Base-by-base conservation (phyloP, 2,888 invertebrate genomes). In the Cyaniris semiargus region DNA sequence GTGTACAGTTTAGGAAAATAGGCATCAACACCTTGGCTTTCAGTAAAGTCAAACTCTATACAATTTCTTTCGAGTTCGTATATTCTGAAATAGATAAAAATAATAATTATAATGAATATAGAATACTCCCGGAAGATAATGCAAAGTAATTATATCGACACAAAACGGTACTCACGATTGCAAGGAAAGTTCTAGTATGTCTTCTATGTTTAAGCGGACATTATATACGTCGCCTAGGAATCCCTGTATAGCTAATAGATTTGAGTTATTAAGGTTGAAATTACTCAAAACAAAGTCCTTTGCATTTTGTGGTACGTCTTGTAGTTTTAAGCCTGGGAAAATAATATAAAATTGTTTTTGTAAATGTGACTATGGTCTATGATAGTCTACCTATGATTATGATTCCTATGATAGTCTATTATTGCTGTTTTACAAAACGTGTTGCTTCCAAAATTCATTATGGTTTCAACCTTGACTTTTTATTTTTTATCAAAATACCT, bases 51-150 rank as follows among this genome's bases (percentile, higher is more conserved):
- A 21, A 23, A 27, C 48, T 53, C 74, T 2, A 53, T 53, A 48
- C 18, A 15, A 53, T 74, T 18, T 53, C 27, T 48, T 48, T 74
- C 74, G 6, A 74, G 23, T 53, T 74, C 74, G 10, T 48, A 0
- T 23, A 74, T 74, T 74, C 74, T 74, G 74, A 27, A 74, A 74
- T 15, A 74, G 44, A 72, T 44, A 48, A 72, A 38, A 44, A 21
- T 10, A 38, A 10, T 44, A n/a, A n/a, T n/a, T n/a, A 48, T 48
- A 15, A 72, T 21, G 58, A n/a, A 0, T 71, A 18, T 3, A 7
- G 4, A 70, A 8, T 21, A 71, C 18, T 8, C 15, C 10, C 23
- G 15, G 34, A 34, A 31, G 18, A 7, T 31, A n/a, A 7, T 34
- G 18, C 31, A 13, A 48, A 15, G 34, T n/a, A 31, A 34, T 31